These are phyloP conservation scores for Leucoraja erinaceus DNA, from an alignment of 2,113 vertebrate genomes.

Conservation along the genomic window DNA sequence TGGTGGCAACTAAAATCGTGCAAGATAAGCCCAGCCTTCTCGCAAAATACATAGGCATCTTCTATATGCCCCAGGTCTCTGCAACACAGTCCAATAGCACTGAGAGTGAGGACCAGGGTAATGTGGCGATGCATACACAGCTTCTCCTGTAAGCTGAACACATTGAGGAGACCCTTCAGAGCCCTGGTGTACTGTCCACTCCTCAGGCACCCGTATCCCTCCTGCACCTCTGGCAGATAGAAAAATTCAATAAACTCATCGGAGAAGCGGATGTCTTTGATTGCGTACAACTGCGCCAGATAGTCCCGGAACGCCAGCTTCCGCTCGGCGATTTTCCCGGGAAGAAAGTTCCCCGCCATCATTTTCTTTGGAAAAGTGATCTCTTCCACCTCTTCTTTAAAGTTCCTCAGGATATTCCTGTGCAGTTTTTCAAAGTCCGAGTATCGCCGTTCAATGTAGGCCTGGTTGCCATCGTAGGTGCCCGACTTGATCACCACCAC, in stretches of 20 bases:
- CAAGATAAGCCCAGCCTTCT: conserved; percentile 62
- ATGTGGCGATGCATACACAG: conserved; percentile 58
- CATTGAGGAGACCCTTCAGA: conserved; percentile 56
- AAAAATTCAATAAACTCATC: conserved; percentile 67
- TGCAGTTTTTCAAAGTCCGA: conserved; percentile 78
- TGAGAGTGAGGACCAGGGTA: conserved; percentile 64
- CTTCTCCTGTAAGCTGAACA: conserved; percentile 72
- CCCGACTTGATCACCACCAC: conserved; percentile 80
- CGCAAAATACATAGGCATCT: conserved; percentile 62
- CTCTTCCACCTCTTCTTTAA: conserved; percentile 80
- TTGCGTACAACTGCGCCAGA: conserved; percentile 62
- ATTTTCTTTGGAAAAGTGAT: conserved; percentile 70
- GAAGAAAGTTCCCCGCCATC: conserved; percentile 68
- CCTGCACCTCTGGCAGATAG: conserved; percentile 64
- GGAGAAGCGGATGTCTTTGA: conserved; percentile 63
- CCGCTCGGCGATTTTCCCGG: conserved; percentile 69
- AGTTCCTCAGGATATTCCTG: conserved; percentile 64
- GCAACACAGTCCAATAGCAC: conserved; percentile 73
- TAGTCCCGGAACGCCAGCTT: conserved; percentile 76
- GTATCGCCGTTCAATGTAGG: conserved; percentile 75
- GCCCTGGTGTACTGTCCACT: conserved; percentile 72
- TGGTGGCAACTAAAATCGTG: conserved; percentile 51
- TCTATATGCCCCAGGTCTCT: conserved; percentile 68
- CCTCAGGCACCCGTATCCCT: conserved; percentile 68
- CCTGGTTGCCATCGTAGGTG: conserved; percentile 72